Conservation (phyloP, 1,140 invertebrate species). For the Melanaphis sacchari region DNA sequence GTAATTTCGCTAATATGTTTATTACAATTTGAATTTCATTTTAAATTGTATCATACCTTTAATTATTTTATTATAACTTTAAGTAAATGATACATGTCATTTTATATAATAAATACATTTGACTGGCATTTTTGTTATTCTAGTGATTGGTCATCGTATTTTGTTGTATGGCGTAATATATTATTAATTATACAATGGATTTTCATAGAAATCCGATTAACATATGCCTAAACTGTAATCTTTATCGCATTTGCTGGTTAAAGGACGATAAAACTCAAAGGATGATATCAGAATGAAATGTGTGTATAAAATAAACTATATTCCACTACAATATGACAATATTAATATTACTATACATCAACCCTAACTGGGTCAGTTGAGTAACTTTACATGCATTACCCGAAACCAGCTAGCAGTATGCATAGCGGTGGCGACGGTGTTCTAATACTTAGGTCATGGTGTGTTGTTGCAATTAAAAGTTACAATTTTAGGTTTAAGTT, state of each 20-base stretch:
- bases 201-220: not conserved
- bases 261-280: not conserved
- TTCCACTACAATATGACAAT: not conserved
- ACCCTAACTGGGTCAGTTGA: not conserved
- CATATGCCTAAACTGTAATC: not conserved
- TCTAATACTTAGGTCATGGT: not conserved
- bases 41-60: not conserved
- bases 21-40: not conserved
- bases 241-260: not conserved
- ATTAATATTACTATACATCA: conserved; percentile 12
- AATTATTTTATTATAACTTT: not conserved
- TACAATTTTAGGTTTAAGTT: conserved; percentile 24
- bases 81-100: not conserved
- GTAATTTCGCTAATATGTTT: not conserved
- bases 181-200: not conserved
- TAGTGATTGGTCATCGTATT: not conserved
- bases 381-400: not conserved
- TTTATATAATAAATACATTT: too few species aligned
- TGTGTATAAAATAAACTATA: not conserved
- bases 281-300: not conserved
- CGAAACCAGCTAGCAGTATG: not conserved
- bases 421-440: not conserved
- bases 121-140: not conserved
- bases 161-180: not conserved
- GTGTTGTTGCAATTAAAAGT: conserved; percentile 43